Percentiles rank a stretch among this genome's conserved stretches.
These are phyloP conservation scores for Dioctria rufipes DNA, from an alignment of 2,888 invertebrate species.

Conservation along the genomic window DNA sequence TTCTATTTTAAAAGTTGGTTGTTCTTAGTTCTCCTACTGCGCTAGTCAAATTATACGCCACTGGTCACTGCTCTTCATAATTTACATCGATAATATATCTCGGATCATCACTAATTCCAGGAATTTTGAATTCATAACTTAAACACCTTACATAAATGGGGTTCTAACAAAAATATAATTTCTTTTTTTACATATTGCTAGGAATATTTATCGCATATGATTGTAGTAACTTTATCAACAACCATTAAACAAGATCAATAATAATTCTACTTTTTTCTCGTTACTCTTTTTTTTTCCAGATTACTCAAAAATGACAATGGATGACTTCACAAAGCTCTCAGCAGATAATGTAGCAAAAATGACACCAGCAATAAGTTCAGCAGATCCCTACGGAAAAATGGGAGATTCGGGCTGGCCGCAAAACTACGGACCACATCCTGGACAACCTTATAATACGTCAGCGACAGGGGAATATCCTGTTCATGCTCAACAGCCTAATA, in stretches of 20 bases:
- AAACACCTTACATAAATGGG: too few species aligned
- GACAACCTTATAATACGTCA: slow-evolving; percentile 56
- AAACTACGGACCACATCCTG: slow-evolving; percentile 64
- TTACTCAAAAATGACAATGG: slow-evolving; percentile 73
- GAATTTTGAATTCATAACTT: too few species aligned
- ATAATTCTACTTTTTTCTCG: neutral
- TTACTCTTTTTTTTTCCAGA: slow-evolving; percentile 66
- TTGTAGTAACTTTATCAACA: too few species aligned
- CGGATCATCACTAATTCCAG: too few species aligned
- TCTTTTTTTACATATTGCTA: too few species aligned
- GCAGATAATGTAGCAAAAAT: slow-evolving; percentile 70
- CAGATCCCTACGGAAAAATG: slow-evolving; percentile 69
- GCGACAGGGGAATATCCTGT: slow-evolving; percentile 67
- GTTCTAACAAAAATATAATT: too few species aligned
- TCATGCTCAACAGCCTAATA: slow-evolving; percentile 63
- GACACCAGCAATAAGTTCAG: slow-evolving; percentile 67
- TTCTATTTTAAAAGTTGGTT: too few species aligned
- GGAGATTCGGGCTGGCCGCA: slow-evolving; percentile 69
- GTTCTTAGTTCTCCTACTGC: too few species aligned
- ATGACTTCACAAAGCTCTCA: slow-evolving; percentile 72
- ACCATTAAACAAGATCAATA: neutral
- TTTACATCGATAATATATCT: too few species aligned
- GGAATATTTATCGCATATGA: too few species aligned
- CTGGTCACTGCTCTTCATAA: too few species aligned
- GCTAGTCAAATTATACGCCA: too few species aligned